These are phyloP conservation scores for Gasterosteus aculeatus DNA, from an alignment of 2,113 vertebrate species.

Conservation along the genomic window DNA sequence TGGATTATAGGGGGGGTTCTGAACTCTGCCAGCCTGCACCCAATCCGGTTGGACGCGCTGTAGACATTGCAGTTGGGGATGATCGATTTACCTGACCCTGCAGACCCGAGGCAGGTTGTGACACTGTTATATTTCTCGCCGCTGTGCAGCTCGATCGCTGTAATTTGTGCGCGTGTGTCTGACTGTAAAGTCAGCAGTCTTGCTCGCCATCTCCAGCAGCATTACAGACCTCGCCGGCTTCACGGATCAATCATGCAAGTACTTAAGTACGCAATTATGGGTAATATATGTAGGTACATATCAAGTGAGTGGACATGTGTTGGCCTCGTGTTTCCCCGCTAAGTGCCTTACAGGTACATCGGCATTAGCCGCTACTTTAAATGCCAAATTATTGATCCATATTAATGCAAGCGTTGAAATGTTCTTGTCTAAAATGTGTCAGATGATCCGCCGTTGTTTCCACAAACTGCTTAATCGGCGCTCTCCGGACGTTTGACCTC, in stretches of 20 bases:
- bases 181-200: constrained; percentile 66
- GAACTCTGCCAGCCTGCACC: constrained; percentile 15
- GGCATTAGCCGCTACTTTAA: neutral
- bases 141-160: constrained; percentile 29
- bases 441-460: neutral
- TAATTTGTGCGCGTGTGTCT: constrained; percentile 44
- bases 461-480: neutral
- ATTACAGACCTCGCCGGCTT: constrained; percentile 53
- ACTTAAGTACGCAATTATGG: constrained; percentile 56
- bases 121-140: constrained; percentile 36
- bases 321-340: neutral
- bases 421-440: neutral
- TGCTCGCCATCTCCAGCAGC: constrained; percentile 52
- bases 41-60: constrained; percentile 26
- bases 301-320: neutral
- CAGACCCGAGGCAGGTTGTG: constrained; percentile 1
- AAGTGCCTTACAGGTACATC: neutral
- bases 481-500: too few species aligned
- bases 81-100: constrained; percentile 16
- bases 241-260: constrained; percentile 65
- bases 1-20: constrained; percentile 48
- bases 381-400: neutral
- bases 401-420: neutral
- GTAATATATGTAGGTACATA: neutral
- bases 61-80: constrained; percentile 4